Conservation (phyloP, 2,888 invertebrate genomes). For the Lapara coniferarum region DNA sequence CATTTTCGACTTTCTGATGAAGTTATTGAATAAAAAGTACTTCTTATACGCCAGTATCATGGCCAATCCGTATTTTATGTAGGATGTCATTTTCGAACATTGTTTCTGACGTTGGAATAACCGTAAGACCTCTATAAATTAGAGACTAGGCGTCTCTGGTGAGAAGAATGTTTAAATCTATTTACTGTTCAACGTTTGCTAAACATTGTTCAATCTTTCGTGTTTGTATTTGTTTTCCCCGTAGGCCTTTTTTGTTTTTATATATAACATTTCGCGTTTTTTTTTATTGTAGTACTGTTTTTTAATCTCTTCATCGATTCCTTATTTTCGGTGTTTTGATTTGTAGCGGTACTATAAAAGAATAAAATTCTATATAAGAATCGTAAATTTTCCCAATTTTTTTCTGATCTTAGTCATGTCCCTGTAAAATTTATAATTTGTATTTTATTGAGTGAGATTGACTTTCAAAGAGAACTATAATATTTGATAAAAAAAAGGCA, state of each 20-base stretch:
- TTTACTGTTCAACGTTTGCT: conserved; percentile 37
- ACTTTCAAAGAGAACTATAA: no score
- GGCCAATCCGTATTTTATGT: background rate
- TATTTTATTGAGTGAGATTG: no score
- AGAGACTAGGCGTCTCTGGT: conserved; percentile 34
- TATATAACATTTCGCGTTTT: no score
- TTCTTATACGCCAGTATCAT: conserved; percentile 1
- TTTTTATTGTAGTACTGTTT: no score
- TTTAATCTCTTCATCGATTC: no score
- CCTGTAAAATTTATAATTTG: no score
- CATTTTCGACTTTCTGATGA: background rate
- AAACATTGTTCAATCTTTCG: background rate
- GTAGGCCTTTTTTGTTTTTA: background rate
- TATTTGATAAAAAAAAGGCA: no score
- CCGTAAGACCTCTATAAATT: conserved; percentile 58
- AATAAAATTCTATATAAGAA: no score
- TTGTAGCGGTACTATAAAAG: no score
- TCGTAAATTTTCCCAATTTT: no score
- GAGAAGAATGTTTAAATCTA: conserved; percentile 30
- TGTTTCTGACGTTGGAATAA: conserved; percentile 35
- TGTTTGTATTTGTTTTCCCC: background rate
- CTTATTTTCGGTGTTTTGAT: no score
- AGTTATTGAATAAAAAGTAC: background rate
- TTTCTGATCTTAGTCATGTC: no score
- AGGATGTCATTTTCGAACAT: background rate